Evolutionary conservation across 1,140 invertebrate genomes (phyloP).

Genomic region (Ips nitidus): DNA sequence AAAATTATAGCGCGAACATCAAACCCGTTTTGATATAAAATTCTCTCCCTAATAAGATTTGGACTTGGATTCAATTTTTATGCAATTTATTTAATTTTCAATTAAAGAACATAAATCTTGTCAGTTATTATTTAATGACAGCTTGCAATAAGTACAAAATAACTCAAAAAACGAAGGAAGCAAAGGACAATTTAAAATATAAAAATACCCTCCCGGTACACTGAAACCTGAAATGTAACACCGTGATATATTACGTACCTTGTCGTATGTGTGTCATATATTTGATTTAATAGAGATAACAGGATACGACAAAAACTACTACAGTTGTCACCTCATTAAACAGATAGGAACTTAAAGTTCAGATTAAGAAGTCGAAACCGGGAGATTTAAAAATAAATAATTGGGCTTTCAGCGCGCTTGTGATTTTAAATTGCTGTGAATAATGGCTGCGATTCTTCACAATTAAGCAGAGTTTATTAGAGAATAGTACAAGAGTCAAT

Average conservation of each 20-base stretch:
- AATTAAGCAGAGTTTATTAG: conserved; percentile 31
- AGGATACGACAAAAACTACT: conserved; percentile 23
- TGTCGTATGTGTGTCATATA: conserved; percentile 12
- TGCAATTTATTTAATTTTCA: not conserved
- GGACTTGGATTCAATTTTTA: not conserved
- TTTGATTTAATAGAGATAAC: conserved; percentile 28
- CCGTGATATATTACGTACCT: conserved; percentile 12
- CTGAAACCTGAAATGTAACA: conserved; percentile 4
- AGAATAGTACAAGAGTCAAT: too few species aligned
- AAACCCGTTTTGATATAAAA: conserved; percentile 29
- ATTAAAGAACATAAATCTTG: not conserved
- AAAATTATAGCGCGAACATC: conserved; percentile 41
- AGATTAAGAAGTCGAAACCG: conserved; percentile 7
- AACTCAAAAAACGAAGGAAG: not conserved
- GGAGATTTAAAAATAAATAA: conserved; percentile 27
- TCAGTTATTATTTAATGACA: too few species aligned
- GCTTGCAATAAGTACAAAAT: not conserved
- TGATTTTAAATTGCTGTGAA: conserved; percentile 40
- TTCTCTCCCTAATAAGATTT: not conserved
- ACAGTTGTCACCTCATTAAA: conserved; percentile 24
- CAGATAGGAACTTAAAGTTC: conserved; percentile 9
- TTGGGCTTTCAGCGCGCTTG: conserved; percentile 34
- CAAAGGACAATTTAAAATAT: conserved; percentile 2
- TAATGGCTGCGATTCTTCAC: conserved; percentile 40
- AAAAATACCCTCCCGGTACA: not conserved